A percentile compares a stretch with the other conserved stretches of the same genome.
phyloP scores from a whole-genome alignment of 92 coral and sea anemone genomes.

The Phenganax subtilis region DNA sequence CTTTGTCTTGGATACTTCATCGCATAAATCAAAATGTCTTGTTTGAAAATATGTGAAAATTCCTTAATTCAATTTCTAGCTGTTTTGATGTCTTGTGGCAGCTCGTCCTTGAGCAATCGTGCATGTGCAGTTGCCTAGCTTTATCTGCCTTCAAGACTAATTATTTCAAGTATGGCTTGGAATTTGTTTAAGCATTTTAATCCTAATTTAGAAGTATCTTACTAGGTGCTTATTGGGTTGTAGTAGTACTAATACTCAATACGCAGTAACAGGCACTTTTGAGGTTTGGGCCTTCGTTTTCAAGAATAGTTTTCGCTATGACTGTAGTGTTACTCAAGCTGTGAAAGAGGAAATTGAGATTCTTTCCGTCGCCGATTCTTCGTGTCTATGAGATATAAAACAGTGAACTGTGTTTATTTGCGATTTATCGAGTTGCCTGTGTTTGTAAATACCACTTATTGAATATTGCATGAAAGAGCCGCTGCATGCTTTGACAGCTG shows the following conservation, averaged over 20 bases:
- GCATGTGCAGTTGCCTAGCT: too few relatives aligned
- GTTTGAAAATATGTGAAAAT: background rate
- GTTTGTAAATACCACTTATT: constrained; percentile 1
- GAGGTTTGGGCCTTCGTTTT: background rate
- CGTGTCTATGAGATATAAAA: constrained; percentile 2
- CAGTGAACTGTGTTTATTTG: constrained; percentile 12
- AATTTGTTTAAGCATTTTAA: too few relatives aligned
- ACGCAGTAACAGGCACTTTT: background rate
- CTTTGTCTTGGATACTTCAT: too few relatives aligned
- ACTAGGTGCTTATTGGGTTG: too few relatives aligned
- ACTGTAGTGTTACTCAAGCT: background rate
- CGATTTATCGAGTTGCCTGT: background rate
- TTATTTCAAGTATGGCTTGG: too few relatives aligned
- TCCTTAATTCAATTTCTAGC: too few relatives aligned
- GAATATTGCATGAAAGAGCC: constrained; percentile 15
- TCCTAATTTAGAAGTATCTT: too few relatives aligned
- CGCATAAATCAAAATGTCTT: background rate
- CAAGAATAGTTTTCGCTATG: background rate
- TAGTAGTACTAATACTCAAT: too few relatives aligned
- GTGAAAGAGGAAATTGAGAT: constrained; percentile 1
- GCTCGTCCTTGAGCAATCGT: too few relatives aligned
- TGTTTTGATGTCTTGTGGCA: too few relatives aligned
- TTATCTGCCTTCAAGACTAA: too few relatives aligned
- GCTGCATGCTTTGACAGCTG: constrained; percentile 14
- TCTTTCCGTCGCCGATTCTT: background rate